A percentile compares a stretch with the other conserved stretches of the same genome.
Evolutionary conservation across 2,888 invertebrate genomes (phyloP).

Genomic region (Morinoia aosen): DNA sequence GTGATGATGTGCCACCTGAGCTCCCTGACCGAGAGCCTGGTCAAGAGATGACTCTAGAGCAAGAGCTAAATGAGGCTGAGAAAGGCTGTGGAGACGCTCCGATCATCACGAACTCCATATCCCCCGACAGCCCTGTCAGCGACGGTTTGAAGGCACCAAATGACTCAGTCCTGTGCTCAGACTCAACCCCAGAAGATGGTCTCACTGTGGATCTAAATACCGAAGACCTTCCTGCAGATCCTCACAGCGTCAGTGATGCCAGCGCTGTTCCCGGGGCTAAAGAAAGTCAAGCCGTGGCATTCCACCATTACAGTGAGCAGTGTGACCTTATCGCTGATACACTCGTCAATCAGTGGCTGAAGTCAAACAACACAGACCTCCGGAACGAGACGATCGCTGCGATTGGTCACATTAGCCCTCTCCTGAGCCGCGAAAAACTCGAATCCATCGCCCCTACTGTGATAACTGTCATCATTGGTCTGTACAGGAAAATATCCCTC

Average conservation of each 20-base stretch:
- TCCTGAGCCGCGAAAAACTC: conserved; percentile 72
- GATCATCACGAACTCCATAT: not conserved
- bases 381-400: conserved; percentile 72
- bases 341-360: conserved; percentile 87
- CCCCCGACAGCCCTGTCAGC: not conserved
- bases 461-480: conserved; percentile 82
- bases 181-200: conserved; percentile 48
- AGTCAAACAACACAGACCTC: conserved; percentile 81
- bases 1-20: conserved; percentile 1
- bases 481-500: conserved; percentile 80
- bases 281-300: conserved; percentile 22
- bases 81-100: not conserved
- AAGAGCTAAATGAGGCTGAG: conserved; percentile 44
- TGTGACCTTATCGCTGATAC: conserved; percentile 78
- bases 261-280: not conserved
- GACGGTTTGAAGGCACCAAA: not conserved
- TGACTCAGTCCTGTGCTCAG: conserved; percentile 8
- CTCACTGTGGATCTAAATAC: conserved; percentile 14
- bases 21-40: not conserved
- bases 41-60: conserved; percentile 26
- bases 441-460: conserved; percentile 82
- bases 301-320: conserved; percentile 57
- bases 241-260: conserved; percentile 52
- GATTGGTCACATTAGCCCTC: conserved; percentile 74
- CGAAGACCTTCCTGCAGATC: conserved; percentile 55